Percentiles rank a stretch among this genome's conserved stretches.
phyloP scores from a whole-genome alignment of 2,888 invertebrate species.

The Agrochola litura region DNA sequence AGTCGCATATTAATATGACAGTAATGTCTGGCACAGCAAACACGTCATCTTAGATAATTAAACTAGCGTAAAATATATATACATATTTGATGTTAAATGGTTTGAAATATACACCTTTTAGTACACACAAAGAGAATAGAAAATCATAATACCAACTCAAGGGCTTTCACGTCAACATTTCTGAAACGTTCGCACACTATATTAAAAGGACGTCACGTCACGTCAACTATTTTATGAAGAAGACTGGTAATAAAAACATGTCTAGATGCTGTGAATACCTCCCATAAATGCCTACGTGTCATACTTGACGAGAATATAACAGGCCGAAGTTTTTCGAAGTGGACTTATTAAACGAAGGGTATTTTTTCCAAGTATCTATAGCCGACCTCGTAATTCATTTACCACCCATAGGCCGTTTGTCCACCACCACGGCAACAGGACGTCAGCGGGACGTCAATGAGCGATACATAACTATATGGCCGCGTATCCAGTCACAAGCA shows the following conservation, averaged over 20 bases:
- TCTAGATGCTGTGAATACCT: not conserved
- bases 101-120: not conserved
- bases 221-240: not conserved
- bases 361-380: not conserved
- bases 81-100: not conserved
- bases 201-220: not conserved
- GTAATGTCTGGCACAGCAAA: not conserved
- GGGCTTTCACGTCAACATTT: constrained; percentile 8
- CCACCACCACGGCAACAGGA: too few species aligned
- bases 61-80: not conserved
- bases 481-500: too few species aligned
- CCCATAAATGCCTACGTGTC: not conserved
- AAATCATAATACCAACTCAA: not conserved
- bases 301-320: not conserved
- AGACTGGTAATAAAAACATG: not conserved
- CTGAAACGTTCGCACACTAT: not conserved
- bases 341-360: not conserved
- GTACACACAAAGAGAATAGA: constrained; percentile 10
- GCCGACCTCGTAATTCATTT: too few species aligned
- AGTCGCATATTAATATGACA: not conserved
- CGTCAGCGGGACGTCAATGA: too few species aligned
- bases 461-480: too few species aligned
- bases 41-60: not conserved
- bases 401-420: too few species aligned
- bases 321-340: not conserved